Conservation (phyloP, 2,113 vertebrate genomes). For the Ranitomeya imitator region DNA sequence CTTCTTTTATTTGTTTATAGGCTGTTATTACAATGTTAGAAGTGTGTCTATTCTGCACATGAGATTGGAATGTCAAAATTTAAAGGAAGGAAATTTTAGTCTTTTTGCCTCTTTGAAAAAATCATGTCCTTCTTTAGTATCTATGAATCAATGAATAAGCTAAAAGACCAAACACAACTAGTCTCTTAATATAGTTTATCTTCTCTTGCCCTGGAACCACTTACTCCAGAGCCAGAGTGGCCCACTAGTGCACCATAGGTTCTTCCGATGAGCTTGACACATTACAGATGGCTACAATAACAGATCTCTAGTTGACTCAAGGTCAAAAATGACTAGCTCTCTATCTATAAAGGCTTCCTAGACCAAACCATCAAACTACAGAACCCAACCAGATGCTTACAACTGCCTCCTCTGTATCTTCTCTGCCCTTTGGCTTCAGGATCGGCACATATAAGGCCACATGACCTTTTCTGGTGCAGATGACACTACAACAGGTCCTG, state of each 20-base stretch:
- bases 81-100: neutral
- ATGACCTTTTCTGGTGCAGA: too few species aligned
- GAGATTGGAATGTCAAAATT: neutral
- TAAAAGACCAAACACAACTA: neutral
- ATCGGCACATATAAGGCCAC: too few species aligned
- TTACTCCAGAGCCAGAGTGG: neutral
- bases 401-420: too few species aligned
- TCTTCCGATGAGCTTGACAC: neutral
- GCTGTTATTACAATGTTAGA: conserved; percentile 1
- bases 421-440: too few species aligned
- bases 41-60: neutral
- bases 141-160: neutral
- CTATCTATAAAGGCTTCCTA: too few species aligned
- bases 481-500: too few species aligned
- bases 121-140: neutral
- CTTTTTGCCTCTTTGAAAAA: neutral
- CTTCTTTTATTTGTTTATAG: conserved; percentile 18
- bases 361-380: too few species aligned
- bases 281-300: neutral
- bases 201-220: neutral
- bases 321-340: neutral
- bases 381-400: too few species aligned
- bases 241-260: neutral
- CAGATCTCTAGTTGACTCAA: neutral
- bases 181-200: neutral